A percentile compares a stretch with the other conserved stretches of the same genome.
Evolutionary conservation across 2,888 invertebrate genomes (phyloP).

Genomic region (Strigamia crassipes): DNA sequence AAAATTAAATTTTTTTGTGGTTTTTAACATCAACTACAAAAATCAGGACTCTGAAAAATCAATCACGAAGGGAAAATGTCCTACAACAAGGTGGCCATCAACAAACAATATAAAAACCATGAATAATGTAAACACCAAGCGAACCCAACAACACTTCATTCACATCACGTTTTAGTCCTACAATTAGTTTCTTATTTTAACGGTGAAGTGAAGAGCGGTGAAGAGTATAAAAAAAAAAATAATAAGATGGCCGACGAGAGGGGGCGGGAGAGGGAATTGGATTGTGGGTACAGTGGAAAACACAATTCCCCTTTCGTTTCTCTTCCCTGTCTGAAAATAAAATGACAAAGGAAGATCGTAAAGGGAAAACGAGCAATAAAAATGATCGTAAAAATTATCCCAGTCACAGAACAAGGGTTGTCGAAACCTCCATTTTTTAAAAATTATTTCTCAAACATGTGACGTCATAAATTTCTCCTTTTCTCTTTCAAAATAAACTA

Average conservation of each 20-base stretch:
- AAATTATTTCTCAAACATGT: neutral
- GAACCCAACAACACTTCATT: neutral
- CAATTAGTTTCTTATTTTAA: conserved; percentile 4
- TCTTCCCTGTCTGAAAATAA: neutral
- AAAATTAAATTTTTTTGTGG: no score
- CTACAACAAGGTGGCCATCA: neutral
- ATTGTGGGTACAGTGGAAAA: neutral
- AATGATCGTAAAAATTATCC: conserved; percentile 10
- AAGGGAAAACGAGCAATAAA: conserved; percentile 8
- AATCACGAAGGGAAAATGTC: neutral
- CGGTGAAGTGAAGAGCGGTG: neutral
- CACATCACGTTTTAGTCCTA: neutral
- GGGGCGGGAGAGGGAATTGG: neutral
- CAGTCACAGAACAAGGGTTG: neutral
- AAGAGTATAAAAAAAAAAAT: neutral
- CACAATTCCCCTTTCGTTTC: neutral
- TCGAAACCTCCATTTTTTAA: neutral
- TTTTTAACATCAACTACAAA: no score
- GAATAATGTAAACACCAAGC: neutral
- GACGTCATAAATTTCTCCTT: neutral
- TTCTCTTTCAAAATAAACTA: conserved; percentile 5
- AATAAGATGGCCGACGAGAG: neutral
- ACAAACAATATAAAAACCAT: neutral
- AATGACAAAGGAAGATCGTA: conserved; percentile 11
- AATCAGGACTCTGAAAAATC: no score